Evolutionary conservation across 2,113 vertebrate genomes (phyloP).

Genomic region (Lycocorax pyrrhopterus): DNA sequence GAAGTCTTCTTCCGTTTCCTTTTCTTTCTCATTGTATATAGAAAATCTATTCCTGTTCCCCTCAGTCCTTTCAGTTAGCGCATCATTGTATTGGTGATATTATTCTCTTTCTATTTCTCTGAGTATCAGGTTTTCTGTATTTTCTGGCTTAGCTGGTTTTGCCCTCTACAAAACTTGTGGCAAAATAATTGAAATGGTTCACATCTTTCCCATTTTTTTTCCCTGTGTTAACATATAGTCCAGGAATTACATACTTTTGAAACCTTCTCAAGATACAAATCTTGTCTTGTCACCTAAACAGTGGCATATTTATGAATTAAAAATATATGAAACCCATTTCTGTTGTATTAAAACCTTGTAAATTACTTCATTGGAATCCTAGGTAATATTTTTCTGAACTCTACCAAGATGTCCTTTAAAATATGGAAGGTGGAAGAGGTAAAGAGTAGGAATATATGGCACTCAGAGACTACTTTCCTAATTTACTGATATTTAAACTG

Average conservation of each 20-base stretch:
- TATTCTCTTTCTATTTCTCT: neutral
- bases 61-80: neutral
- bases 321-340: neutral
- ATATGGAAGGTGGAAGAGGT: neutral
- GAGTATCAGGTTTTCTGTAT: neutral
- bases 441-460: neutral
- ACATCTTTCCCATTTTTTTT: neutral
- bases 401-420: neutral
- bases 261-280: neutral
- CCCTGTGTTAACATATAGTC: neutral
- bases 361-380: neutral
- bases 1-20: neutral
- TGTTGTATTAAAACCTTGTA: neutral
- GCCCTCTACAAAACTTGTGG: neutral
- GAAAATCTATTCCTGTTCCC: neutral
- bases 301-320: neutral
- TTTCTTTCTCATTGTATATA: neutral
- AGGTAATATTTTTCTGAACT: neutral
- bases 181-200: neutral
- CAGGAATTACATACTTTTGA: neutral
- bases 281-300: neutral
- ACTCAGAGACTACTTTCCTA: neutral
- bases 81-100: neutral
- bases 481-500: neutral
- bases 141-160: neutral